Percentiles rank a stretch among this genome's conserved stretches.
Conservation (phyloP, 2,797 vertebrate species). For the Siniperca obscura region DNA sequence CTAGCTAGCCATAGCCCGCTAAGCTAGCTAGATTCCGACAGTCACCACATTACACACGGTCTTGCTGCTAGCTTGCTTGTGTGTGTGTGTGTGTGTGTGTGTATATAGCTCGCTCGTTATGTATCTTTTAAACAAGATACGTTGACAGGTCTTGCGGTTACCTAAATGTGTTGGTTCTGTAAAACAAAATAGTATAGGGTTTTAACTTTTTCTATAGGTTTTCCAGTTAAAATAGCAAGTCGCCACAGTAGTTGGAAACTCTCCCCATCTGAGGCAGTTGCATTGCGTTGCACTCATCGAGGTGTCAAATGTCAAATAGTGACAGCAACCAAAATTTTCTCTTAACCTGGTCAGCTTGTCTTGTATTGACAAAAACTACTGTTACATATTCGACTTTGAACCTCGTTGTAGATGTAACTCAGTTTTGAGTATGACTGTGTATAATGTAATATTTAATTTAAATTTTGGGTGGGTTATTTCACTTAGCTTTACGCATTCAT, state of each 20-base stretch:
- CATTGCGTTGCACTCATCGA: constrained; percentile 26
- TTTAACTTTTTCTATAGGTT: neutral
- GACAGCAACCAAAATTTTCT: neutral
- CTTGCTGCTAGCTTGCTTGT: constrained; percentile 23
- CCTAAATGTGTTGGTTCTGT: rapidly evolving
- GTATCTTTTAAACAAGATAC: neutral
- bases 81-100: neutral
- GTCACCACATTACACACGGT: constrained; percentile 75
- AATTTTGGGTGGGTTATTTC: neutral
- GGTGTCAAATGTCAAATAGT: constrained; percentile 53
- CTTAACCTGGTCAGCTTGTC: neutral
- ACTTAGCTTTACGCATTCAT: neutral
- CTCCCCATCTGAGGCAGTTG: constrained; percentile 52
- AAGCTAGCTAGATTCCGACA: constrained; percentile 82
- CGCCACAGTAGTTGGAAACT: constrained; percentile 62
- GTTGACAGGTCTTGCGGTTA: rapidly evolving
- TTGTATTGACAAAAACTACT: neutral
- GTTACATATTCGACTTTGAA: neutral
- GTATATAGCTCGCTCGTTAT: neutral
- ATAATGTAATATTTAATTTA: neutral
- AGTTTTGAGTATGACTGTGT: neutral
- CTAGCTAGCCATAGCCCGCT: constrained; percentile 68
- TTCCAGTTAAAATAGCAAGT: constrained; percentile 13
- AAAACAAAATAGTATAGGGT: rapidly evolving
- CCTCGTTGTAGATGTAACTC: neutral